Evolutionary conservation across 1,140 invertebrate genomes (phyloP).

Genomic region (Euura saliciscinereae): DNA sequence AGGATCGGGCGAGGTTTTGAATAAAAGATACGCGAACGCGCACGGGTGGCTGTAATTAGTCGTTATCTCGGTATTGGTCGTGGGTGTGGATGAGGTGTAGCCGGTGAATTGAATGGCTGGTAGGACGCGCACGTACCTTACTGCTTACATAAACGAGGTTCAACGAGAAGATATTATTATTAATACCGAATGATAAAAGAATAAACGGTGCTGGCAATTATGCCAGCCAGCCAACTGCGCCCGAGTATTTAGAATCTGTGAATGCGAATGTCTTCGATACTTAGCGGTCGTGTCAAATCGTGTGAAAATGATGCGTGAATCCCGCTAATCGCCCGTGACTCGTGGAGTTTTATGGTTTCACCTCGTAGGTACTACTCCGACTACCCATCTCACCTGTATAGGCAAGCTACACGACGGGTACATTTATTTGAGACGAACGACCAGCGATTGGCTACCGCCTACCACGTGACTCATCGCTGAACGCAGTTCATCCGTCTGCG

Average conservation of each 20-base stretch:
- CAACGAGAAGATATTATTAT: not conserved
- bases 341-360: not conserved
- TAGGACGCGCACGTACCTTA: not conserved
- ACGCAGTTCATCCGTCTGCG: no score
- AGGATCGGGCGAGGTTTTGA: not conserved
- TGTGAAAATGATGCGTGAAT: slow-evolving; percentile 7
- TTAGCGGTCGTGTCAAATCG: not conserved
- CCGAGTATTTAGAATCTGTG: not conserved
- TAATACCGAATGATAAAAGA: not conserved
- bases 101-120: not conserved
- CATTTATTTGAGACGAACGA: no score
- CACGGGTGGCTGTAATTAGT: not conserved
- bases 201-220: not conserved
- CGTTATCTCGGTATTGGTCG: not conserved
- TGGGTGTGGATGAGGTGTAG: not conserved
- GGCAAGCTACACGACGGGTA: no score
- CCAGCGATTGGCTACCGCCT: not conserved
- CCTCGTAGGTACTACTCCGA: no score
- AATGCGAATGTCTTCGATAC: not conserved
- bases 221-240: not conserved
- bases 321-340: slow-evolving; percentile 1
- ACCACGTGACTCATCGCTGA: not conserved
- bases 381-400: not conserved
- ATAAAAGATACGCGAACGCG: not conserved
- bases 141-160: no score